phyloP scores from a whole-genome alignment of 37 sponge, comb jelly and placozoan species.

The Chondrilla cf. caribensis region DNA sequence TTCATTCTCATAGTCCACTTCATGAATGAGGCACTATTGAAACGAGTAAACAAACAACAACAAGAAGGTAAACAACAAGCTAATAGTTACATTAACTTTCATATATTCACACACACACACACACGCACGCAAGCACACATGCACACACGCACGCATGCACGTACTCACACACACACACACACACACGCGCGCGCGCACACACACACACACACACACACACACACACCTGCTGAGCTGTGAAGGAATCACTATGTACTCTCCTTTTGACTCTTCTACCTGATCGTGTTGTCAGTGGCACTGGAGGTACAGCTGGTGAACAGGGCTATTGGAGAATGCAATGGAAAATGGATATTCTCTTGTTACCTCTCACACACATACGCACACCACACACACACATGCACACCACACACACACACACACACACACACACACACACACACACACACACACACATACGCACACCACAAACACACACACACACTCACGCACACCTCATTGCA shows the following conservation, averaged over 20 bases:
- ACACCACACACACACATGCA: neutral
- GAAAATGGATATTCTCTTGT: too few species aligned
- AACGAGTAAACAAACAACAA: neutral
- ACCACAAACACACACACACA: constrained; percentile 28
- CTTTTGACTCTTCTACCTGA: too few species aligned
- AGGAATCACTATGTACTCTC: too few species aligned
- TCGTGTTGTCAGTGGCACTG: too few species aligned
- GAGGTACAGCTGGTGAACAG: too few species aligned
- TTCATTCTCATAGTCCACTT: constrained; percentile 78
- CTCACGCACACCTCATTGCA: neutral
- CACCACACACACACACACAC: constrained; percentile 31
- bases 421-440: constrained; percentile 40
- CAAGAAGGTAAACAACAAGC: neutral
- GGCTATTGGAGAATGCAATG: too few species aligned
- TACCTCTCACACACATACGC: neutral
- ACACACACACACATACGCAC: constrained; percentile 23
- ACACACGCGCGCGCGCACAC: too few species aligned
- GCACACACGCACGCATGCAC: neutral
- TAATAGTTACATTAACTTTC: neutral
- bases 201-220: too few species aligned
- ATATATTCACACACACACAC: neutral
- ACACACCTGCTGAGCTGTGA: too few species aligned
- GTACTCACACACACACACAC: constrained; percentile 3
- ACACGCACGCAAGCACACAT: neutral
- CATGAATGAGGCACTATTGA: constrained; percentile 50